Evolutionary conservation across 2,113 vertebrate genomes (phyloP), one percentile per base, ranked within the genome.

Genomic region (Ptychochromis oligacanthus): DNA sequence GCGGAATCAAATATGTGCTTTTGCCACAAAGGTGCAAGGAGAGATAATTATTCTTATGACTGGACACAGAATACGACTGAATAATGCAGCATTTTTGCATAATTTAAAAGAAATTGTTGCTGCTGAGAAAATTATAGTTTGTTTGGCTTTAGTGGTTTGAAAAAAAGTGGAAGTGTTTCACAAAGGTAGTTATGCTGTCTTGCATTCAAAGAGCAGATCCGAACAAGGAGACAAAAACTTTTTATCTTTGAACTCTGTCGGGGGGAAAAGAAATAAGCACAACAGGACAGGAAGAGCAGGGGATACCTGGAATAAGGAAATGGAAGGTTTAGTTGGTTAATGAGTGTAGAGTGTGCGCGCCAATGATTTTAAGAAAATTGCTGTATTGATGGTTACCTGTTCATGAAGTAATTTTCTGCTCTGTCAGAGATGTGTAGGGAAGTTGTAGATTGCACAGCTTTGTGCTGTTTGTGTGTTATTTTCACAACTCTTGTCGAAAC

Each of bases 291-390:
- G 24, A 24, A 49, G 65, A 0, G 65, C 17, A 52, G 65, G 24
- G 18, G 24, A 18, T 28, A 40, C 40, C 40, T 28, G 40, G 20
- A 70, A 70, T 12, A 31, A 31, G 65, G 1, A 31, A 72, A 52
- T 18, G 28, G 2, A 72, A 0, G 3, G 24, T 31, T 72, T 52
- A 34, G 46, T 31, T 18, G 3, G 57, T 11, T 60, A 52, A 8
- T 64, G 28, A 26, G 22, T 12, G 22, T 64, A 65, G 46, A 56
- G 36, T 15, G 11, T 49, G 43, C 3, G 1, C 5, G 46, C 18
- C n/a, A 31, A 72, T 52, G 46, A 54, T n/a, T 72, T 72, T 54
- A 9, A 40, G 61, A 72, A 78, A 77, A 74, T 11, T 72, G 46
- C n/a, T 14, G 4, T 31, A 22, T 6, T 59, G 24, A 62, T 74